These are phyloP conservation scores for Danionella cerebrum DNA, from an alignment of 2,113 vertebrate species.

Conservation along the genomic window DNA sequence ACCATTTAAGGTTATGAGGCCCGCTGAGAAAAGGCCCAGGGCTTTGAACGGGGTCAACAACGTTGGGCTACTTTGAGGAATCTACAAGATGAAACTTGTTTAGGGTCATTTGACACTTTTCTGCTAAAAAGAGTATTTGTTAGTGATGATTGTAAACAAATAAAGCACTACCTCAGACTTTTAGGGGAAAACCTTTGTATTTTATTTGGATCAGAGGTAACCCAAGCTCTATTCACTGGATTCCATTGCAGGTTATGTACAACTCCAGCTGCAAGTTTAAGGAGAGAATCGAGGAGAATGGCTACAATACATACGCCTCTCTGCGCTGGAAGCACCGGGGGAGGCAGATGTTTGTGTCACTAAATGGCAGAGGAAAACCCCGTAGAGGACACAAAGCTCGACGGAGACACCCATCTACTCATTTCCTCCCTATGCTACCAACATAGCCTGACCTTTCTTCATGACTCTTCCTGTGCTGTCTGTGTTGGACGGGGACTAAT, in stretches of 20 bases:
- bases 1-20: too few species aligned
- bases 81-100: too few species aligned
- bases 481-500: slow-evolving; percentile 53
- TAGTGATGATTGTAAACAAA: too few species aligned
- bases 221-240: not conserved
- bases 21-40: too few species aligned
- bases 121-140: too few species aligned
- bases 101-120: too few species aligned
- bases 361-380: slow-evolving; percentile 73
- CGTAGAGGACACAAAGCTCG: slow-evolving; percentile 69
- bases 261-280: slow-evolving; percentile 81
- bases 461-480: slow-evolving; percentile 25
- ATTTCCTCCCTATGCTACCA: slow-evolving; percentile 85
- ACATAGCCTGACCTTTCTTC: slow-evolving; percentile 55
- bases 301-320: slow-evolving; percentile 87
- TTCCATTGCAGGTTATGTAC: slow-evolving; percentile 73
- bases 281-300: slow-evolving; percentile 89
- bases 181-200: too few species aligned
- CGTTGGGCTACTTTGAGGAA: too few species aligned
- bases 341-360: slow-evolving; percentile 83
- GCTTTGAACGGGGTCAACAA: too few species aligned
- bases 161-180: too few species aligned
- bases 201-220: too few species aligned
- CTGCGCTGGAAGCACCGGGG: slow-evolving; percentile 75
- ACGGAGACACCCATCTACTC: slow-evolving; percentile 79